Percentiles rank a stretch among this genome's conserved stretches.
Conservation (phyloP, 1,140 invertebrate genomes). For the Hestina assimilis region DNA sequence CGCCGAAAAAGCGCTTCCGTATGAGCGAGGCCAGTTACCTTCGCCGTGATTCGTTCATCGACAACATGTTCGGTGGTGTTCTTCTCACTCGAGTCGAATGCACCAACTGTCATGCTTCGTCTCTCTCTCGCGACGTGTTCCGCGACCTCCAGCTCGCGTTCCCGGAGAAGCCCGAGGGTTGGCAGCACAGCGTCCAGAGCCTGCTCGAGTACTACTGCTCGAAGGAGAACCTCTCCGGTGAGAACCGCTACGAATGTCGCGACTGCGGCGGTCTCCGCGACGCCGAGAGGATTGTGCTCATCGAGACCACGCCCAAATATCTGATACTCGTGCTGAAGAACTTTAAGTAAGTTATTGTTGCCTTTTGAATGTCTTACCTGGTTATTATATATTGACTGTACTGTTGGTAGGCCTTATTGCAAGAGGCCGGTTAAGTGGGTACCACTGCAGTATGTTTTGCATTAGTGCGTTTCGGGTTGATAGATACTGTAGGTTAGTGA, state of each 20-base stretch:
- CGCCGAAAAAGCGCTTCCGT: slow-evolving; percentile 42
- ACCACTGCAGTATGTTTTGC: no score
- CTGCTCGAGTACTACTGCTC: slow-evolving; percentile 87
- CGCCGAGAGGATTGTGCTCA: slow-evolving; percentile 85
- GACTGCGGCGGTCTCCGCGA: slow-evolving; percentile 86
- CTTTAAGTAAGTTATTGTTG: slow-evolving; percentile 85
- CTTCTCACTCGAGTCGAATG: slow-evolving; percentile 86
- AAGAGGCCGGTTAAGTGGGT: no score
- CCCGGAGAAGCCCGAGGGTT: slow-evolving; percentile 80
- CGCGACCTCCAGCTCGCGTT: slow-evolving; percentile 90
- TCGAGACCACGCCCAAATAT: slow-evolving; percentile 85
- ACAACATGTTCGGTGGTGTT: slow-evolving; percentile 83
- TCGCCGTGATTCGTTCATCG: slow-evolving; percentile 46
- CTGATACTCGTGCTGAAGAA: slow-evolving; percentile 89
- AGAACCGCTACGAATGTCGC: slow-evolving; percentile 90
- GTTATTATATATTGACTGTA: no score
- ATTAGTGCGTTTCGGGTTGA: no score
- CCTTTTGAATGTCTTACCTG: no score
- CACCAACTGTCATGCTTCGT: slow-evolving; percentile 83
- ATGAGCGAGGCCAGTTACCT: slow-evolving; percentile 32
- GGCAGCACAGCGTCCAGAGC: slow-evolving; percentile 82
- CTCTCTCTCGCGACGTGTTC: slow-evolving; percentile 86
- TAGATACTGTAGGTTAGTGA: no score
- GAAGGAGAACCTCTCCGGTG: slow-evolving; percentile 85
- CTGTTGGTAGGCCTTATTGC: no score